Conservation (phyloP, 1,140 invertebrate species). For the Eciton burchellii region DNA sequence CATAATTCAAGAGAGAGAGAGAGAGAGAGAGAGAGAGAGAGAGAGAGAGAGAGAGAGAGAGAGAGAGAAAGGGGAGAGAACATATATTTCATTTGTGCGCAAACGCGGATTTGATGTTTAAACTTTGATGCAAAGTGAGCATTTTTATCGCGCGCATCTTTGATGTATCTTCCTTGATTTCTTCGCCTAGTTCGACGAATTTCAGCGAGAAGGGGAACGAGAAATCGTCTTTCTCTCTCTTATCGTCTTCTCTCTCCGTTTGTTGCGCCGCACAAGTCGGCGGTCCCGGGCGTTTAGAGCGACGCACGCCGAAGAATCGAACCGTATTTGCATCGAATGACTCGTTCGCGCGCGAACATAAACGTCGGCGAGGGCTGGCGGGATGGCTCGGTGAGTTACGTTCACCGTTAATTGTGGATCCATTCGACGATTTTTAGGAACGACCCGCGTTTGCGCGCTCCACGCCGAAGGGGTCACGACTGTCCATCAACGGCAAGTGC, state of each 20-base stretch:
- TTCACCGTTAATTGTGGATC: slow-evolving; percentile 79
- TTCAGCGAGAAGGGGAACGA: not conserved
- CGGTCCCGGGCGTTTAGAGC: slow-evolving; percentile 42
- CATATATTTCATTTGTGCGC: too few relatives aligned
- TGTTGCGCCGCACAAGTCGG: not conserved
- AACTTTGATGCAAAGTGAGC: too few relatives aligned
- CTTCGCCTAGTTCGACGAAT: not conserved
- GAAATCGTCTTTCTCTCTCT: not conserved
- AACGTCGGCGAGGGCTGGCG: slow-evolving; percentile 65
- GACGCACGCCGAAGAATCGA: slow-evolving; percentile 62
- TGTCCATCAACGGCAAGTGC: slow-evolving; percentile 76
- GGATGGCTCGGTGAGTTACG: slow-evolving; percentile 74
- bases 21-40: too few relatives aligned
- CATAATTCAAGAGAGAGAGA: too few relatives aligned
- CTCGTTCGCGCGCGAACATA: slow-evolving; percentile 68
- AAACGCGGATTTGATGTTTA: not conserved
- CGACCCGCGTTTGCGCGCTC: slow-evolving; percentile 63
- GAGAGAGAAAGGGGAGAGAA: too few relatives aligned
- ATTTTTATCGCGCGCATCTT: too few relatives aligned
- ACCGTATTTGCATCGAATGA: slow-evolving; percentile 78
- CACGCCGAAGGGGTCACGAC: slow-evolving; percentile 64
- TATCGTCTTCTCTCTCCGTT: too few relatives aligned
- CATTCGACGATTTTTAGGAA: slow-evolving; percentile 75
- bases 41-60: too few relatives aligned
- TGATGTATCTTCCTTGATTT: not conserved